Conservation (phyloP, 1,140 invertebrate genomes). For the Plodia interpunctella region DNA sequence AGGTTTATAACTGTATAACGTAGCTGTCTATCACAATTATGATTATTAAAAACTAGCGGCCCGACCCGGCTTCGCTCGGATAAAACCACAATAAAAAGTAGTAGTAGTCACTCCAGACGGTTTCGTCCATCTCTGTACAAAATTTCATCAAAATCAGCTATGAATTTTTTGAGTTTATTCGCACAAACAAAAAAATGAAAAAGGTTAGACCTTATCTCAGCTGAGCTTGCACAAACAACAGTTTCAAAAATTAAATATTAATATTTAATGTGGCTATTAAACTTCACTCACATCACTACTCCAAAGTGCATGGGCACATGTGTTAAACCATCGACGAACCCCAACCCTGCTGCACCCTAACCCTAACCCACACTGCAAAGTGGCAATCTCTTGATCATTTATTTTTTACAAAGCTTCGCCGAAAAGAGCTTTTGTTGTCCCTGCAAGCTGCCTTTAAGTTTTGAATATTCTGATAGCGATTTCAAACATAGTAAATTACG, state of each 20-base stretch:
- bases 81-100: too few relatives aligned
- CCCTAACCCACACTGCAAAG: slow-evolving; percentile 43
- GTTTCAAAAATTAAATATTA: background rate
- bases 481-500: too few relatives aligned
- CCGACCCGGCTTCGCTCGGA: too few relatives aligned
- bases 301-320: background rate
- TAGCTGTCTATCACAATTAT: too few relatives aligned
- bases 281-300: background rate
- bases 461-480: background rate
- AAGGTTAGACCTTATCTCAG: too few relatives aligned
- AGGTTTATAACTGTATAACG: too few relatives aligned
- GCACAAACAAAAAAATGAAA: too few relatives aligned
- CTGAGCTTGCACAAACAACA: background rate
- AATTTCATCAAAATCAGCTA: too few relatives aligned
- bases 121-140: too few relatives aligned
- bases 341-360: background rate
- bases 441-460: background rate
- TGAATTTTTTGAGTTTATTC: too few relatives aligned
- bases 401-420: slow-evolving; percentile 18
- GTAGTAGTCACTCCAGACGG: too few relatives aligned
- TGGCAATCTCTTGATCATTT: slow-evolving; percentile 46
- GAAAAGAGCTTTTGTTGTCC: background rate
- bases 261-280: background rate
- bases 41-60: too few relatives aligned
- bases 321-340: slow-evolving; percentile 2